Base-by-base conservation (phyloP, 2,797 vertebrate genomes). In the Limnodromus scolopaceus region DNA sequence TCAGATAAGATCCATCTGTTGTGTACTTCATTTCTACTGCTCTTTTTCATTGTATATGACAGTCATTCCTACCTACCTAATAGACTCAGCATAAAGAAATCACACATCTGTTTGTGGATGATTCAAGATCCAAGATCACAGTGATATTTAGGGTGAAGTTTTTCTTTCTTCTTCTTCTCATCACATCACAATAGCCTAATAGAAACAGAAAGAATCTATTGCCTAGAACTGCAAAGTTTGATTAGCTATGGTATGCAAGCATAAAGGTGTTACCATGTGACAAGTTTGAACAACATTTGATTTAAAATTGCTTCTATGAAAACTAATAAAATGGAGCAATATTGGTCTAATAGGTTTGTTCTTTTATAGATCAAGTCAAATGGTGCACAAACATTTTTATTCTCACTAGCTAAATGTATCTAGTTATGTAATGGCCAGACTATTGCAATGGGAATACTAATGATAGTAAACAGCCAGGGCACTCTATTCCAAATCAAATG, bases 401-500 rank as follows among this genome's bases (percentile, higher is more conserved):
- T 65, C n/a, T 89, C 51, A 4, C 27, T 24, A 28, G 28, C 16
- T 95, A 80, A 89, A 76, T 76, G 11, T 87, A 78, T 83, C 46
- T 57, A 69, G 32, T 39, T 87, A 84, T 74, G 30, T 43, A 93
- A 93, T 48, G n/a, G 58, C 25, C 49, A 70, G 55, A 38, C 34
- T 75, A 84, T 25, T 83, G 49, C 72, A 92, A 36, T 41, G 61
- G 64, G 74, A 81, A 80, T 86, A 77, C 30, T 95, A 89, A 96
- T 88, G 64, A 61, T 9, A 74, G 41, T 66, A 88, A 89, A 89
- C 58, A 86, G 68, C 81, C 54, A 96, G 75, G 36, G 10, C 13
- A 61, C 45, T 94, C 68, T 68, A 24, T 71, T 92, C 82, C 28
- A 86, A 96, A 92, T 94, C 87, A 96, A 81, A 91, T 78, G 17